Percentiles rank a stretch among this genome's conserved stretches.
Conservation (phyloP, 1,140 invertebrate species). For the Drosophila mauritiana region DNA sequence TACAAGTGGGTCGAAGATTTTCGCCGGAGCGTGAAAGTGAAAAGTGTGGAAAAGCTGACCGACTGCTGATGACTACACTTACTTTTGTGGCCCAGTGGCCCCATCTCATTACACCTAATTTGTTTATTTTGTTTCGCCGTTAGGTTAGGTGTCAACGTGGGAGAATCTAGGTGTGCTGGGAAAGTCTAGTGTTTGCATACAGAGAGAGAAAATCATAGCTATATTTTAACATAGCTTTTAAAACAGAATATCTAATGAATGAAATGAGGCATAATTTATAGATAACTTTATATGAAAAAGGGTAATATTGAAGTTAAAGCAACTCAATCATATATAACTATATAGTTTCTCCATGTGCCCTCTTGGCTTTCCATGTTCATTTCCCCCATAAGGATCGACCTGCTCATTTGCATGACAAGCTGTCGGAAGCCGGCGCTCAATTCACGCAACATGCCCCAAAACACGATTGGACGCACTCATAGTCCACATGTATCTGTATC, state of each 20-base stretch:
- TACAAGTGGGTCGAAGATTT: constrained; percentile 70
- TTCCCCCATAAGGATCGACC: constrained; percentile 44
- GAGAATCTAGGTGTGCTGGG: constrained; percentile 42
- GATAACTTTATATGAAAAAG: too few species aligned
- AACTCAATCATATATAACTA: background rate
- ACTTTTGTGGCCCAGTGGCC: constrained; percentile 14
- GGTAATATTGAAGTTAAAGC: too few species aligned
- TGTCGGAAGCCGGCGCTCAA: constrained; percentile 67
- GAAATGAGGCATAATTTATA: too few species aligned
- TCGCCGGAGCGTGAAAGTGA: constrained; percentile 70
- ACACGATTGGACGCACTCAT: constrained; percentile 42
- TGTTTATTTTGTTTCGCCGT: constrained; percentile 64
- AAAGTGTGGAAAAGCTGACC: constrained; percentile 52
- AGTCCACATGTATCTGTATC: background rate
- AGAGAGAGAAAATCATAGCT: background rate
- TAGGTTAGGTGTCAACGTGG: constrained; percentile 54
- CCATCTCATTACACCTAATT: constrained; percentile 66
- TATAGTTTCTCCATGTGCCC: constrained; percentile 17
- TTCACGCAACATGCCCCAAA: constrained; percentile 67
- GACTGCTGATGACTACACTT: constrained; percentile 40
- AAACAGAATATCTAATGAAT: too few species aligned
- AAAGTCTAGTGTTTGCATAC: constrained; percentile 41
- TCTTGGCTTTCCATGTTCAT: constrained; percentile 36
- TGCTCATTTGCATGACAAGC: constrained; percentile 73
- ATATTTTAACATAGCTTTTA: background rate